These are phyloP conservation scores for Drosophila tanythrix DNA, from an alignment of 2,888 invertebrate species.

Conservation along the genomic window DNA sequence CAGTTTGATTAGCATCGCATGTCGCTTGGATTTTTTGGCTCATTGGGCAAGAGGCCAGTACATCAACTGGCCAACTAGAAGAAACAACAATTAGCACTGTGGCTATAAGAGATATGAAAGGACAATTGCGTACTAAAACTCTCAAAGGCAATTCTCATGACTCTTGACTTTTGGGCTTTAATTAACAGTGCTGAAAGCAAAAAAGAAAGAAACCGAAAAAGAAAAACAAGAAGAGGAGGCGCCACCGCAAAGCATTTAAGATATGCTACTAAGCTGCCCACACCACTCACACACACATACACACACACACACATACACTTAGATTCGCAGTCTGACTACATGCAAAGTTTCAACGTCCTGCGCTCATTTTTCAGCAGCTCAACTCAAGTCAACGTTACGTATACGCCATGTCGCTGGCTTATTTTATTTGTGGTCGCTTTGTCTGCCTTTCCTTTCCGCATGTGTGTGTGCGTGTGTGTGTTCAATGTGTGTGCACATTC, in stretches of 20 bases:
- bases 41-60: conserved; percentile 49
- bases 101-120: conserved; percentile 66
- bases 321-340: conserved; percentile 27
- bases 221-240: conserved; percentile 44
- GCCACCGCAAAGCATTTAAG: conserved; percentile 64
- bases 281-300: background rate
- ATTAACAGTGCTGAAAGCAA: conserved; percentile 70
- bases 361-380: conserved; percentile 71
- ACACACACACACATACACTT: conserved; percentile 8
- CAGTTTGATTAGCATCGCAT: conserved; percentile 75
- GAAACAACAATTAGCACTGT: conserved; percentile 66
- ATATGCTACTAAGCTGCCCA: conserved; percentile 25
- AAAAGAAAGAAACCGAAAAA: conserved; percentile 9
- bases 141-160: conserved; percentile 57
- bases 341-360: conserved; percentile 65
- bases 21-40: conserved; percentile 74
- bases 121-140: conserved; percentile 40
- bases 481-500: conserved; percentile 1
- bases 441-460: conserved; percentile 28
- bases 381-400: conserved; percentile 60
- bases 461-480: background rate
- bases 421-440: conserved; percentile 69
- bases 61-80: conserved; percentile 12
- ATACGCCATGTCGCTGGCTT: conserved; percentile 63
- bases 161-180: conserved; percentile 63